Evolutionary conservation across 2,113 vertebrate genomes (phyloP).

Genomic region (Urocitellus parryii): DNA sequence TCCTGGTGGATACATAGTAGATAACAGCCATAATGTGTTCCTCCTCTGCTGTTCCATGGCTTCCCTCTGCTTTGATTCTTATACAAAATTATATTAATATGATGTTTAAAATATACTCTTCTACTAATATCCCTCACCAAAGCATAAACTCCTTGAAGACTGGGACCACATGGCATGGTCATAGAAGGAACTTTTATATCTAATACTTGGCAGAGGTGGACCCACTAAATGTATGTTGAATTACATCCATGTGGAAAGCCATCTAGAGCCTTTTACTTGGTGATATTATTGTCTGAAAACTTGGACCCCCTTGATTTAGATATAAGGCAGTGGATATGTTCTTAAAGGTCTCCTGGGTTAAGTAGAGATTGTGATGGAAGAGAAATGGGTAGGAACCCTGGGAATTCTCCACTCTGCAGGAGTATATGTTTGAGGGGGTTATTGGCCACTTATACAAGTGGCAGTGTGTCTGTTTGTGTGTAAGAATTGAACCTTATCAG

Average conservation of each 20-base stretch:
- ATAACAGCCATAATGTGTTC: not conserved
- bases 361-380: not conserved
- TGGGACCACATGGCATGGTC: not conserved
- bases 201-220: not conserved
- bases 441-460: not conserved
- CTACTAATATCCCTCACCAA: not conserved
- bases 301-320: not conserved
- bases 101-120: not conserved
- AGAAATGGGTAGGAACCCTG: not conserved
- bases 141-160: not conserved
- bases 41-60: not conserved
- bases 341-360: not conserved
- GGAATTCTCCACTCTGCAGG: not conserved
- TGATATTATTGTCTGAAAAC: not conserved
- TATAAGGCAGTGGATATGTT: not conserved
- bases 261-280: not conserved
- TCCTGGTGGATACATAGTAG: not conserved
- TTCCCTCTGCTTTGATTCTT: not conserved
- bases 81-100: not conserved
- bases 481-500: not conserved
- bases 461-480: not conserved
- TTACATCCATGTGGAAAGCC: not conserved
- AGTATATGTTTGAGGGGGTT: not conserved
- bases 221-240: conserved; percentile 27
- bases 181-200: not conserved